phyloP scores from a whole-genome alignment of 2,113 vertebrate species.

The Ovis canadensis region DNA sequence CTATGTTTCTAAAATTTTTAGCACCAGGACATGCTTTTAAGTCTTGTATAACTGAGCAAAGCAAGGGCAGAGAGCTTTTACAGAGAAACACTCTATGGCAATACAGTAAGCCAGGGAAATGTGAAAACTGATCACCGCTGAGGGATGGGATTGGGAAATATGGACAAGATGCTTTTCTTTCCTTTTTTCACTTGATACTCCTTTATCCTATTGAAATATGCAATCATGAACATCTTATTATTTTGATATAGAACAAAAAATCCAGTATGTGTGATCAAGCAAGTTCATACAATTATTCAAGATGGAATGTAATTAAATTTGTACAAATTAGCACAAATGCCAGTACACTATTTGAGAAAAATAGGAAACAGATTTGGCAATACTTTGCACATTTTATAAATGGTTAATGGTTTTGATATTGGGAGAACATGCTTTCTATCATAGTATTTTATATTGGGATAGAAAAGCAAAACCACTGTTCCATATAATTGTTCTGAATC shows the following conservation, averaged over 20 bases:
- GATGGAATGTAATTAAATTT: neutral
- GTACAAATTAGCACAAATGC: neutral
- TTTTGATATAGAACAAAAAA: slow-evolving; percentile 10
- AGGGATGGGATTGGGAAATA: neutral
- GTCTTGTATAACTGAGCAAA: neutral
- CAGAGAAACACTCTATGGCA: neutral
- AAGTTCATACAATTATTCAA: neutral
- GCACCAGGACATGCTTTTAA: neutral
- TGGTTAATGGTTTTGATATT: neutral
- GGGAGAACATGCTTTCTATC: neutral
- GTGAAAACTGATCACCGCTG: neutral
- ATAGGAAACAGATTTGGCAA: neutral
- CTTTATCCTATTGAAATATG: neutral
- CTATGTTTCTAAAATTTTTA: neutral
- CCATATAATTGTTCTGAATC: neutral
- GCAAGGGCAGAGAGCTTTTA: neutral
- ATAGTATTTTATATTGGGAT: neutral
- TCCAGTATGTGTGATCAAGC: neutral
- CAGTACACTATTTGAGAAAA: neutral
- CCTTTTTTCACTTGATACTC: neutral
- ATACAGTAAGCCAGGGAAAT: neutral
- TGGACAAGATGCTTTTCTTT: neutral
- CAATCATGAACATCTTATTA: neutral
- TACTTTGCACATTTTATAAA: neutral
- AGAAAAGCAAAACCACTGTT: neutral